Evolutionary conservation across 2,797 vertebrate genomes (phyloP).

Genomic region (Falco columbarius): DNA sequence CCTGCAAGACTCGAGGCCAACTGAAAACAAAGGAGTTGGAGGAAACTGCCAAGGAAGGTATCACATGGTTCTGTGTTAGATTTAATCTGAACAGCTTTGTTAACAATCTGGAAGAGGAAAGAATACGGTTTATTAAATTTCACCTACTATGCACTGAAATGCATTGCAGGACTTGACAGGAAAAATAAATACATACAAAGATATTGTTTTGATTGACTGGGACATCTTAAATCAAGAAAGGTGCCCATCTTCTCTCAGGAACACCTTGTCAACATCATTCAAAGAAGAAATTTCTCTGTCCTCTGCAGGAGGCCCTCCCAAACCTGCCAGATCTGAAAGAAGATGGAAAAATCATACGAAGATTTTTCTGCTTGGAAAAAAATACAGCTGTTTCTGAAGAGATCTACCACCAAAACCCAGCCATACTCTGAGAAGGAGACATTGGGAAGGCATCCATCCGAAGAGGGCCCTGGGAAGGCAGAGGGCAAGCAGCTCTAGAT

Average conservation of each 20-base stretch:
- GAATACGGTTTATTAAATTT: not conserved
- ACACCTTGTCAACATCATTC: not conserved
- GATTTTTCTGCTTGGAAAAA: not conserved
- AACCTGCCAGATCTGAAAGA: not conserved
- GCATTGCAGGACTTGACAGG: not conserved
- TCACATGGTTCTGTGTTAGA: not conserved
- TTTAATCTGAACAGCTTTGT: not conserved
- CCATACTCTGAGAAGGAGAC: not conserved
- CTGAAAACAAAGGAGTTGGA: not conserved
- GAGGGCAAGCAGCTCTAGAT: not conserved
- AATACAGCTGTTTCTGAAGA: not conserved
- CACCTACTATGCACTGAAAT: not conserved
- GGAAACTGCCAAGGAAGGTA: not conserved
- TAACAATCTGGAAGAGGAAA: not conserved
- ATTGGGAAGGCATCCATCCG: not conserved
- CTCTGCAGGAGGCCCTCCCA: not conserved
- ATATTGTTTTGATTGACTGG: not conserved
- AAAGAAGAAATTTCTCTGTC: not conserved
- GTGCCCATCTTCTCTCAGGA: not conserved
- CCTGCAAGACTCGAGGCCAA: not conserved
- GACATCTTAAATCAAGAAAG: not conserved
- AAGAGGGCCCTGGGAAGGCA: not conserved
- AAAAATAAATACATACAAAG: not conserved
- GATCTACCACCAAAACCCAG: not conserved
- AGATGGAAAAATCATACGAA: accelerated